A percentile compares a stretch with the other conserved stretches of the same genome.
These are phyloP conservation scores for Psephotus haematonotus DNA, from an alignment of 2,113 vertebrate species.

Conservation along the genomic window DNA sequence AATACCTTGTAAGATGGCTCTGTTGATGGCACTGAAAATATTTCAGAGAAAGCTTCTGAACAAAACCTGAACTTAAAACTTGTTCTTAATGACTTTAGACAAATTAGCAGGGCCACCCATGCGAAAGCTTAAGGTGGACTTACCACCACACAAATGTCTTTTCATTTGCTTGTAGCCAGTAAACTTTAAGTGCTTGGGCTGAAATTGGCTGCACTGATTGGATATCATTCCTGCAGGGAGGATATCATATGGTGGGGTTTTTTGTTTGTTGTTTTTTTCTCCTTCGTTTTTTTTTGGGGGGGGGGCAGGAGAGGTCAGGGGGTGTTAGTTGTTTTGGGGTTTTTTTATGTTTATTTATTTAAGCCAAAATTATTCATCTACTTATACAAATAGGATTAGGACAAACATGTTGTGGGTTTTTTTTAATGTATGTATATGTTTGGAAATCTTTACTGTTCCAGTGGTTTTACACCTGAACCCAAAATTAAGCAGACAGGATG, in stretches of 20 bases:
- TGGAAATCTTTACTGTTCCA: background rate
- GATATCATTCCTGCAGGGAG: background rate
- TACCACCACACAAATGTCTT: background rate
- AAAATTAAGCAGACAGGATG: background rate
- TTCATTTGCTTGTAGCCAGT: background rate
- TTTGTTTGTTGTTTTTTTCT: background rate
- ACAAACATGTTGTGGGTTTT: background rate
- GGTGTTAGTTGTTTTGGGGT: no score
- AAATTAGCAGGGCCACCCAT: background rate
- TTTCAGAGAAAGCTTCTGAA: background rate
- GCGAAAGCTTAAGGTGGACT: background rate
- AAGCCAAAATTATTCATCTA: background rate
- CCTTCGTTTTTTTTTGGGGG: no score
- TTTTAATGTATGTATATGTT: background rate
- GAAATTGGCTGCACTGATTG: background rate
- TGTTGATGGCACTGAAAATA: background rate
- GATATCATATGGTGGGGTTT: background rate
- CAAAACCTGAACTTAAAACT: background rate
- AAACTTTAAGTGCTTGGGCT: background rate
- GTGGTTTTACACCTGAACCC: background rate
- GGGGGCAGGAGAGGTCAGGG: no score
- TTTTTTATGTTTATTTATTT: background rate
- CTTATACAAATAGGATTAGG: background rate
- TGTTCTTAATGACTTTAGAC: background rate
- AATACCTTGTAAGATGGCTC: background rate